Base-by-base conservation (phyloP, 2,797 vertebrate species). In the Macroramphosus scolopax region DNA sequence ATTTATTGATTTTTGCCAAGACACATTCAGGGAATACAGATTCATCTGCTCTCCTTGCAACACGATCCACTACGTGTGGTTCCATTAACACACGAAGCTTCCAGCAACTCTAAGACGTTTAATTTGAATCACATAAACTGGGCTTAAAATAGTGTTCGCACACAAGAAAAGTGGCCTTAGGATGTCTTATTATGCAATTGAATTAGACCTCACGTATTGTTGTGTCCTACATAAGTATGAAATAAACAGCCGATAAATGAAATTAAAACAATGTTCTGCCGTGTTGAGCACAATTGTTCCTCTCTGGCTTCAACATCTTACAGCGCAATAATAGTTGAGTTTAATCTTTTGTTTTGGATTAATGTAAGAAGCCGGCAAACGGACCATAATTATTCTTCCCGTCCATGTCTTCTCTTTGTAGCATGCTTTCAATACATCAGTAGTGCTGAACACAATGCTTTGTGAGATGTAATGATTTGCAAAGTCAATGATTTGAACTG, bases 101-200 rank as follows among this genome's bases (percentile, higher is more conserved):
- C 92, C 88, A 93, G 92, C 93, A 87, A 87, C 91, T 91, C 88
- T 85, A 91, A 94, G 89, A 91, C 93, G 92, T 94, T 97, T 97
- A 90, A 98, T 97, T 96, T 93, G 90, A 92, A 88, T 92, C 90
- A 92, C 92, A 94, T 91, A 92, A 88, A 93, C 93, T 88, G 84
- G 90, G 89, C 89, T 89, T 89, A 89, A 92, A 94, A 89, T 84
- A 93, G 91, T 83, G 81, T 88, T 85, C 83, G 76, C 82, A 71
- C 65, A 86, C 88, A 91, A 89, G 85, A 89, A 93, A 93, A 91
- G 85, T 93, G 92, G 93, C 94, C 93, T 91, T 90, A 90, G 93
- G 94, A 83, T 85, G 81, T 80, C 77, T 85, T 90, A 92, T 88
- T 91, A 88, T 89, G 89, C 94, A 92, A 95, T 93, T 94, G 93